Conservation (phyloP, 1,140 invertebrate species). For the Magallana gigas region DNA sequence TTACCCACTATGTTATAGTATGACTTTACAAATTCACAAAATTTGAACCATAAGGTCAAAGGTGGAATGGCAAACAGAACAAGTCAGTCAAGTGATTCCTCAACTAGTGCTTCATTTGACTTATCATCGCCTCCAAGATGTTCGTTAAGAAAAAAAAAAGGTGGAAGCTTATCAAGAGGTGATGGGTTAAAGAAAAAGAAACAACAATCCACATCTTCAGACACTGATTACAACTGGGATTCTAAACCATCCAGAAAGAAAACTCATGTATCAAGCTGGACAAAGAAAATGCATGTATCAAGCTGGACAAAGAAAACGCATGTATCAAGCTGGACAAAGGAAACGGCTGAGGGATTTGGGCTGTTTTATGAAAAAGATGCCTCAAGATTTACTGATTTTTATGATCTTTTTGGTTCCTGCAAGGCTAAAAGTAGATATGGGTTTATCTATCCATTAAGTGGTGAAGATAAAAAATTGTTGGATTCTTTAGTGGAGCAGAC, state of each 20-base stretch:
- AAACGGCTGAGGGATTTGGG: not conserved
- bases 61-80: no score
- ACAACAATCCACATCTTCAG: not conserved
- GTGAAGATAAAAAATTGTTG: not conserved
- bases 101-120: not conserved
- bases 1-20: no score
- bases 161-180: not conserved
- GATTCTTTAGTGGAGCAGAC: not conserved
- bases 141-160: not conserved
- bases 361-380: not conserved
- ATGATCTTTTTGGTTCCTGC: not conserved
- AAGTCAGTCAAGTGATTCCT: no score
- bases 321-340: not conserved
- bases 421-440: not conserved
- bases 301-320: not conserved
- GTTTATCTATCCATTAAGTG: not conserved
- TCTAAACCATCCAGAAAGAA: not conserved
- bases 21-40: no score
- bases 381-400: not conserved
- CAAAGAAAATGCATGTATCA: no score
- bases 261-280: no score
- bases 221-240: constrained; percentile 3
- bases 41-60: no score
- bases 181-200: not conserved
- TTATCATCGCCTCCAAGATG: not conserved